phyloP scores from a whole-genome alignment of 92 coral and sea anemone species.

The Phenganax subtilis region DNA sequence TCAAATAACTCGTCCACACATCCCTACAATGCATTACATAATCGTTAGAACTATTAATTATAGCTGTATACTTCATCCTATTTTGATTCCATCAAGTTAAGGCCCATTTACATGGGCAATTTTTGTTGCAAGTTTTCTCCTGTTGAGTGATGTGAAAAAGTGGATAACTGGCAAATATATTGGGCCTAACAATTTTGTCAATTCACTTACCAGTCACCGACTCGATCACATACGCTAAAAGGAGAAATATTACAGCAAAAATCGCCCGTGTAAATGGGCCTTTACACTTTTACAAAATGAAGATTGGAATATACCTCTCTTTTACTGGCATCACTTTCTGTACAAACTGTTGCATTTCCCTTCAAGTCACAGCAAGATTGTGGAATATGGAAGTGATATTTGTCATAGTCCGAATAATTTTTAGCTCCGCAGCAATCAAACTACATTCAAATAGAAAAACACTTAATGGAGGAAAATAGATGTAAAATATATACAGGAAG shows the following conservation, averaged over 20 bases:
- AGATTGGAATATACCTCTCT: neutral
- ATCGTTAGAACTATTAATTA: neutral
- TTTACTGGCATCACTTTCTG: neutral
- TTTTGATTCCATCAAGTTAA: too few relatives aligned
- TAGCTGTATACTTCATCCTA: too few relatives aligned
- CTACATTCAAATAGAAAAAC: neutral
- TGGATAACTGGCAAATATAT: too few relatives aligned
- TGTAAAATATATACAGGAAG: too few relatives aligned
- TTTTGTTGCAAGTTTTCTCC: too few relatives aligned
- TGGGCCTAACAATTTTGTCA: too few relatives aligned
- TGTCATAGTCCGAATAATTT: neutral
- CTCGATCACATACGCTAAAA: too few relatives aligned
- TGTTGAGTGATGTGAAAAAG: too few relatives aligned
- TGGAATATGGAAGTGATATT: neutral
- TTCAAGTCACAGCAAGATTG: neutral
- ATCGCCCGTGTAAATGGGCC: too few relatives aligned
- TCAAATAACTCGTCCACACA: constrained; percentile 25
- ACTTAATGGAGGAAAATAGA: neutral
- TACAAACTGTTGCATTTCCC: neutral
- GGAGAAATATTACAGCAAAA: too few relatives aligned
- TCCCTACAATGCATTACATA: constrained; percentile 9
- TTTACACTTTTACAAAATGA: neutral
- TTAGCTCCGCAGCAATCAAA: neutral
- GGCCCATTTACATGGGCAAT: too few relatives aligned
- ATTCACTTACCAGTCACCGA: too few relatives aligned